Base-by-base conservation (phyloP, 2,888 invertebrate genomes). In the Protonemura montana region DNA sequence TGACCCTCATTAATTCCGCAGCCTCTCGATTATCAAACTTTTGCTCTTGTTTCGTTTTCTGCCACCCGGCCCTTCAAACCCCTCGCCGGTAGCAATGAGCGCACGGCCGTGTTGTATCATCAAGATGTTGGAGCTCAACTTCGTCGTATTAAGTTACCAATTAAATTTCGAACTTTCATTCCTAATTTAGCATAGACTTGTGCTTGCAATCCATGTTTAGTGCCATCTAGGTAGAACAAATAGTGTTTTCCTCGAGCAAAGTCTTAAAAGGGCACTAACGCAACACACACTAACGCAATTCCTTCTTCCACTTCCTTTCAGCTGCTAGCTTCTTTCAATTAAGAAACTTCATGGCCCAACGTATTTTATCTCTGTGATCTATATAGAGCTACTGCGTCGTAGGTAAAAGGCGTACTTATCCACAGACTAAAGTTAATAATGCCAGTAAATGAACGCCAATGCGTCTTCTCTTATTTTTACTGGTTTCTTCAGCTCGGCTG, bases 1-100 rank as follows among this genome's bases (percentile, higher is more conserved):
- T 80, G 86, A 87, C 85, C 85, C 76, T 41, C 76, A 85, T 81
- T 30, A 81, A 28, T 29, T 81, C 29, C n/a, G 7, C 81, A 81
- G 81, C 81, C 78, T 78, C 78, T 78, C 78, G 78, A 26, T 78
- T 26, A 78, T 78, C 26, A 78, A 28, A 78, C 78, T 78, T 28
- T 26, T 78, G 78, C 78, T 78, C 78, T 26, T 78, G 28, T 78
- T 78, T 26, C 78, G 78, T 78, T 25, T n/a, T 27, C 59, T 21
- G 59, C 59, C 59, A 10, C 59, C 13, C 59, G 59, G 13, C 59
- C 6, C 59, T 59, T 59, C 59, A 10, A 21, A 10, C 59, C 59
- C 59, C 59, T 59, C 59, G 16, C 7, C 59, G 16, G 21, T 7
- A 59, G 59, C 59, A 59, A 21, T 21, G 59, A 59, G 21, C 59